Evolutionary conservation across 2,797 vertebrate species (phyloP).

Genomic region (Tenualosa ilisha): DNA sequence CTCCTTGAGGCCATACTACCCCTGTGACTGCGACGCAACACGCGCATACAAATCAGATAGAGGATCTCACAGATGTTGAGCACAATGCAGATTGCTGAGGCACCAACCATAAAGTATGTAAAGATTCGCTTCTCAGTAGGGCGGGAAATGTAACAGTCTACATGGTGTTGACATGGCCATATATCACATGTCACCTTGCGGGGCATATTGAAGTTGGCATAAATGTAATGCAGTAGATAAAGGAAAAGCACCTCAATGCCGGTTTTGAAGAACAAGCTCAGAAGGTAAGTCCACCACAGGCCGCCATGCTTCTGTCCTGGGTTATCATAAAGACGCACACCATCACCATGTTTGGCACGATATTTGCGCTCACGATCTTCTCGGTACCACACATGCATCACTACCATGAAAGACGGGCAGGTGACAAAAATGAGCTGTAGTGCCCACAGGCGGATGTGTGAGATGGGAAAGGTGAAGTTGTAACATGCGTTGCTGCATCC

Average conservation of each 20-base stretch:
- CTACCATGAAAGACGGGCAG: conserved; percentile 88
- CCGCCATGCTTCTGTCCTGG: conserved; percentile 86
- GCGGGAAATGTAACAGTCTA: conserved; percentile 88
- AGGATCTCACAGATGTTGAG: conserved; percentile 88
- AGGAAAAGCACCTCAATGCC: conserved; percentile 83
- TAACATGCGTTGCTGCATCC: conserved; percentile 92
- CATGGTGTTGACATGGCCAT: conserved; percentile 82
- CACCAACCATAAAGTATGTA: conserved; percentile 93
- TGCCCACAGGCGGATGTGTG: conserved; percentile 90
- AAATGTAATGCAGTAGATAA: conserved; percentile 84
- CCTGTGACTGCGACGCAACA: conserved; percentile 56
- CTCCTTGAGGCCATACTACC: conserved; percentile 35
- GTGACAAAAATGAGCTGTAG: conserved; percentile 93
- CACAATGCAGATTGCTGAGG: conserved; percentile 83
- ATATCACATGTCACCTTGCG: conserved; percentile 81
- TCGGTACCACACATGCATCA: conserved; percentile 87
- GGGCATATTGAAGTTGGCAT: conserved; percentile 84
- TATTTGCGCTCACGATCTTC: conserved; percentile 84
- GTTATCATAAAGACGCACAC: conserved; percentile 78
- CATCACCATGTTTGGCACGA: conserved; percentile 75
- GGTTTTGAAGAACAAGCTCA: conserved; percentile 87
- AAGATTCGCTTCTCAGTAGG: conserved; percentile 92
- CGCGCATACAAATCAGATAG: conserved; percentile 82
- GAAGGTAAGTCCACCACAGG: conserved; percentile 91
- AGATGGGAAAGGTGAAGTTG: conserved; percentile 86